Evolutionary conservation across 2,113 vertebrate genomes (phyloP).

Genomic region (Lonchura striata): DNA sequence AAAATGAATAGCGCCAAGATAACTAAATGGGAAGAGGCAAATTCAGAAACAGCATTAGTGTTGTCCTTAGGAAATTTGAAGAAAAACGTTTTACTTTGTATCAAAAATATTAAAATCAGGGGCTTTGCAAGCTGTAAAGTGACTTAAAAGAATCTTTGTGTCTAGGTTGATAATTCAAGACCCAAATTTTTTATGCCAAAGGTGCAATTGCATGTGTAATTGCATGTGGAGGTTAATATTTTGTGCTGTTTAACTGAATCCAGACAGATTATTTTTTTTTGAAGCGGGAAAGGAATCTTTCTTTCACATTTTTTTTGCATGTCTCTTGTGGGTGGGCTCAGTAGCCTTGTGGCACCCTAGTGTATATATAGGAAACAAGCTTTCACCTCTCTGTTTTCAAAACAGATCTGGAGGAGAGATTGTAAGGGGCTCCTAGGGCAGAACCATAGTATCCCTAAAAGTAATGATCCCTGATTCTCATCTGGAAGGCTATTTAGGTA

Average conservation of each 20-base stretch:
- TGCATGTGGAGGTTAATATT: neutral
- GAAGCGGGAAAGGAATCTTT: neutral
- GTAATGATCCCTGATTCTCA: neutral
- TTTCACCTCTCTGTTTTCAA: neutral
- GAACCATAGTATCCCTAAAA: neutral
- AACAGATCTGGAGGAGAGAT: neutral
- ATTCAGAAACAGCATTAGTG: conserved; percentile 2
- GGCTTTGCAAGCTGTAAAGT: neutral
- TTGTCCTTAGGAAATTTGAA: neutral
- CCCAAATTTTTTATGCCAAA: neutral
- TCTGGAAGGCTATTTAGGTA: neutral
- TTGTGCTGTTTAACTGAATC: neutral
- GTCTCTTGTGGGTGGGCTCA: neutral
- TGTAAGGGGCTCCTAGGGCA: neutral
- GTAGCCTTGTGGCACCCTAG: neutral
- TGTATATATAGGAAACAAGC: neutral
- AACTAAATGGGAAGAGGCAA: conserved; percentile 33
- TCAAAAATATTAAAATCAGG: conserved; percentile 3
- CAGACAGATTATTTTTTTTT: neutral
- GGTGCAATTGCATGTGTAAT: neutral
- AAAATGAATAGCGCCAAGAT: conserved; percentile 30
- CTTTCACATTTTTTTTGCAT: neutral
- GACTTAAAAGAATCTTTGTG: neutral
- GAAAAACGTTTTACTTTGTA: neutral
- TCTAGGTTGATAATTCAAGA: neutral